Evolutionary conservation across 2,113 vertebrate species (phyloP).

Genomic region (cat (Felis catus)): DNA sequence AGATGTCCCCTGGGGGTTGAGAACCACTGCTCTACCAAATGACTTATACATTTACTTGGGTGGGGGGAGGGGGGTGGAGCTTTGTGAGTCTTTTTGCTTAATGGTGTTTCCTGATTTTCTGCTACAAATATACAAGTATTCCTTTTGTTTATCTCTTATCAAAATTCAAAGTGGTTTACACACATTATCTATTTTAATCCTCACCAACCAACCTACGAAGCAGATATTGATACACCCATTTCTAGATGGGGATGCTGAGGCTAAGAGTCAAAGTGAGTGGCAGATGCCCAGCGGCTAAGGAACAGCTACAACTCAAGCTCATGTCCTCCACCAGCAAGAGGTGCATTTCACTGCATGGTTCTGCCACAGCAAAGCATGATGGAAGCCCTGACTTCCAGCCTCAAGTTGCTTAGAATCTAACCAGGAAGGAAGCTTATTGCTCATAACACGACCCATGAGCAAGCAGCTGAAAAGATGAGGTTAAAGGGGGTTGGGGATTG

Average conservation of each 20-base stretch:
- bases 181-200: not conserved
- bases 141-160: not conserved
- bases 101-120: not conserved
- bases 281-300: too few species aligned
- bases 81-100: not conserved
- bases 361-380: not conserved
- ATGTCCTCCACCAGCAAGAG: fast-evolving
- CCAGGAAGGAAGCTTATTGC: not conserved
- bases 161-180: not conserved
- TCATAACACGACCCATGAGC: not conserved
- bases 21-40: not conserved
- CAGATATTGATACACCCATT: not conserved
- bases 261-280: not conserved
- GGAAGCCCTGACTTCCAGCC: not conserved
- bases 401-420: not conserved
- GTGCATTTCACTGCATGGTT: not conserved
- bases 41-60: not conserved
- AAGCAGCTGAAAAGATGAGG: not conserved
- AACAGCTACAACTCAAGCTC: not conserved
- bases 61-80: fast-evolving
- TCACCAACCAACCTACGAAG: not conserved
- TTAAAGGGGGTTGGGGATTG: not conserved
- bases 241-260: not conserved
- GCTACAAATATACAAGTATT: not conserved
- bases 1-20: not conserved